These are phyloP conservation scores for Hyperoplus lanceolatus DNA, from an alignment of 2,797 vertebrate genomes.

Conservation along the genomic window DNA sequence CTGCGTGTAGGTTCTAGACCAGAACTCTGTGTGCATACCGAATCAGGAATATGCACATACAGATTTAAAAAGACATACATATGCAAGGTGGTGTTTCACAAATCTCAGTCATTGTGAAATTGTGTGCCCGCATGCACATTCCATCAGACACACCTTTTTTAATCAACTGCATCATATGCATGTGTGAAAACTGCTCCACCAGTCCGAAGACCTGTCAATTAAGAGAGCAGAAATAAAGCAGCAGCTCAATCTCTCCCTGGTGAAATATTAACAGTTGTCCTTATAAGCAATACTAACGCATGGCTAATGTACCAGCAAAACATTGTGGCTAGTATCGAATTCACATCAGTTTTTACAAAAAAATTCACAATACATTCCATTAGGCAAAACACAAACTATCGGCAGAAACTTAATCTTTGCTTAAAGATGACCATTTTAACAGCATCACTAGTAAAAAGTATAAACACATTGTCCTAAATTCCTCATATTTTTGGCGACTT, in stretches of 20 bases:
- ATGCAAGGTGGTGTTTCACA: conserved; percentile 7
- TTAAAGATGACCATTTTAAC: neutral
- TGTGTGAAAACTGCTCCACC: neutral
- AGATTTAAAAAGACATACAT: conserved; percentile 9
- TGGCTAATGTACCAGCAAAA: neutral
- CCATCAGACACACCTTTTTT: neutral
- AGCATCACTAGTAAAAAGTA: neutral
- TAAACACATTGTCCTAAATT: too few relatives aligned
- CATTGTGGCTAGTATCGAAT: neutral
- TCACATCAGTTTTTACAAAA: neutral
- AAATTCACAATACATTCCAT: neutral
- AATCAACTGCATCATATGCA: conserved; percentile 6
- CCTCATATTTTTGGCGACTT: too few relatives aligned
- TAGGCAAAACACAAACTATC: neutral
- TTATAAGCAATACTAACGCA: neutral
- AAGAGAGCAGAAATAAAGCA: neutral
- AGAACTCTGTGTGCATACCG: neutral
- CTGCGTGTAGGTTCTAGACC: neutral
- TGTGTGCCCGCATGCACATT: conserved; percentile 7
- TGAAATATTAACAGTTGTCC: neutral
- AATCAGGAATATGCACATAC: conserved; percentile 1
- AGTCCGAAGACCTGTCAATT: neutral
- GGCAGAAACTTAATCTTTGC: neutral
- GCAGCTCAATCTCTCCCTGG: neutral
- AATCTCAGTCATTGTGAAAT: conserved; percentile 15